A percentile compares a stretch with the other conserved stretches of the same genome.
These are phyloP conservation scores for Brachionus calyciflorus DNA, from an alignment of 1,140 invertebrate genomes.

Conservation along the genomic window DNA sequence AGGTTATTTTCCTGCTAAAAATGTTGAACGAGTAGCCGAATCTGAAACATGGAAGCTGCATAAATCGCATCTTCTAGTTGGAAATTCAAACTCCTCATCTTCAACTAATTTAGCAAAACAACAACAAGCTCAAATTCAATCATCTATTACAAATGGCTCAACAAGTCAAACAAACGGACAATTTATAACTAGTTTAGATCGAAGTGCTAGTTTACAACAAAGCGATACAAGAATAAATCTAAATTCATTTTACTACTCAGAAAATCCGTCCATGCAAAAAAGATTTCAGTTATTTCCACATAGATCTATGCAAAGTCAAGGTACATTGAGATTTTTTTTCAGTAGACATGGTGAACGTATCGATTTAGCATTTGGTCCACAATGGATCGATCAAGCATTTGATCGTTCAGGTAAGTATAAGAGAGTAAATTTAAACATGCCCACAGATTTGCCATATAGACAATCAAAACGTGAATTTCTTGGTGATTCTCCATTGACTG, in stretches of 20 bases:
- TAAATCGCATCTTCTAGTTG: conserved; percentile 16
- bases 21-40: conserved; percentile 30
- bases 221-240: background rate
- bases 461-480: conserved; percentile 56
- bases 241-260: conserved; percentile 15
- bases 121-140: background rate
- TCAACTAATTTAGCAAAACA: background rate
- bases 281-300: conserved; percentile 7
- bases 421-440: conserved; percentile 29
- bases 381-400: conserved; percentile 44
- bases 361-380: conserved; percentile 39
- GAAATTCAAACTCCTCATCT: background rate
- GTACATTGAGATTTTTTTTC: conserved; percentile 39
- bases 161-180: background rate
- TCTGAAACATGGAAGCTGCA: conserved; percentile 40
- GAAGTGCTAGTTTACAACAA: background rate
- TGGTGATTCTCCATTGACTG: conserved; percentile 43
- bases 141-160: background rate
- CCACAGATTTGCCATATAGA: background rate
- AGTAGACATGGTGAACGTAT: conserved; percentile 58
- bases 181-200: background rate
- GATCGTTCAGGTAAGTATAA: conserved; percentile 41
- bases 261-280: conserved; percentile 19
- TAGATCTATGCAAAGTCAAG: conserved; percentile 6
- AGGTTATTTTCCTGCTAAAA: conserved; percentile 28